Base-by-base conservation (phyloP, 2,113 vertebrate genomes). In the Ptychochromis oligacanthus region DNA sequence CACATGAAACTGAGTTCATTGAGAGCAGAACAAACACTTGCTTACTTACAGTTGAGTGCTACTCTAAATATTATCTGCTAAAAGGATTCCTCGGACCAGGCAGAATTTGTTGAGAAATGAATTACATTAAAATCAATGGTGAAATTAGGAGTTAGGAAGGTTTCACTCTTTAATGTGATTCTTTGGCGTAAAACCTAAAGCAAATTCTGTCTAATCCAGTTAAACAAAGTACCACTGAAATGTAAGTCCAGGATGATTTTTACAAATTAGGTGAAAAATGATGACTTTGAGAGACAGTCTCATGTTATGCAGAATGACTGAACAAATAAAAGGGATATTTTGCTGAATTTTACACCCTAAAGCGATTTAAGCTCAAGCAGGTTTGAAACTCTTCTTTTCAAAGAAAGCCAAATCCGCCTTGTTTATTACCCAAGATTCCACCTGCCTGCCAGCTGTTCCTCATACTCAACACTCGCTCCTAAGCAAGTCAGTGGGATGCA, bases 391-490 rank as follows among this genome's bases (percentile, higher is more conserved):
- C 15, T 28, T 88, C 77, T 78, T 86, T 81, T 52, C 59, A 55
- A 8, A 77, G 56, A 79, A 28, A 12, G 49, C 72, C 55, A 80
- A 80, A 88, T 17, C 82, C 61, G 40, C 24, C 34, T 22, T 0
- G 1, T 89, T 89, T 84, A 89, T 80, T 79, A 87, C 78, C 76
- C 59, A 82, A n/a, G 75, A 84, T 82, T 89, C 79, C 83, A 82
- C 84, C 88, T 87, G 90, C 58, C 86, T 64, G 80, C 80, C 82
- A 81, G 75, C 55, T n/a, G 3, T 10, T 81, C 22, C 17, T 85
- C 74, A 2, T 13, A 4, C 43, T 54, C 14, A 2, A 61, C 26
- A 9, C 57, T 17, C 7, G 72, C 59, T 80, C 83, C 65, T 36
- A 43, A 70, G 75, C 20, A 5, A 57, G 46, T 64, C 59, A 24